These are phyloP conservation scores for Galeruca laticollis DNA, from an alignment of 2,888 invertebrate genomes.

Conservation along the genomic window DNA sequence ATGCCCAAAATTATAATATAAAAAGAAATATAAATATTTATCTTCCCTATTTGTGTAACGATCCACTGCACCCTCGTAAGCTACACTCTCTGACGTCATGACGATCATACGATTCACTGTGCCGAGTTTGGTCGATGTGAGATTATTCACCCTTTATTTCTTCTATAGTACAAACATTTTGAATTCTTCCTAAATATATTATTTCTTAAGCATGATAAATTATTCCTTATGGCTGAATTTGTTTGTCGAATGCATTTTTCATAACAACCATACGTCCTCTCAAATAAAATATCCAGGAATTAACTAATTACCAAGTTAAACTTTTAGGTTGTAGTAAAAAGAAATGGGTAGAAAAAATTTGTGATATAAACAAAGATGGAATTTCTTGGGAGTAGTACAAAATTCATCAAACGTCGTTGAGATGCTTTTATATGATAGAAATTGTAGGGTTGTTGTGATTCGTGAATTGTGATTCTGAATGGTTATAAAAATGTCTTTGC, in stretches of 20 bases:
- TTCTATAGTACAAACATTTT: not conserved
- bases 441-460: constrained; percentile 30
- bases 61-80: not conserved
- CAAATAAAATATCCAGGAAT: not conserved
- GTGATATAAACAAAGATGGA: not conserved
- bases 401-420: not conserved
- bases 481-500: constrained; percentile 36
- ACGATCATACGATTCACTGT: not conserved
- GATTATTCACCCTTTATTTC: not conserved
- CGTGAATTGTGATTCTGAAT: constrained; percentile 21
- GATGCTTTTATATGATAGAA: not conserved
- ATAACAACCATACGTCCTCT: not conserved
- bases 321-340: not conserved
- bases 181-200: not conserved
- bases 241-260: not conserved
- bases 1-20: too few relatives aligned
- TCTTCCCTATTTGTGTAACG: too few relatives aligned
- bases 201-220: not conserved
- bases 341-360: not conserved
- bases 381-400: not conserved
- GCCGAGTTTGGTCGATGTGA: not conserved
- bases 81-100: not conserved
- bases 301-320: not conserved
- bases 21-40: too few relatives aligned
- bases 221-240: not conserved